Base-by-base conservation (phyloP, 2,113 vertebrate species). In the Scalopus aquaticus region DNA sequence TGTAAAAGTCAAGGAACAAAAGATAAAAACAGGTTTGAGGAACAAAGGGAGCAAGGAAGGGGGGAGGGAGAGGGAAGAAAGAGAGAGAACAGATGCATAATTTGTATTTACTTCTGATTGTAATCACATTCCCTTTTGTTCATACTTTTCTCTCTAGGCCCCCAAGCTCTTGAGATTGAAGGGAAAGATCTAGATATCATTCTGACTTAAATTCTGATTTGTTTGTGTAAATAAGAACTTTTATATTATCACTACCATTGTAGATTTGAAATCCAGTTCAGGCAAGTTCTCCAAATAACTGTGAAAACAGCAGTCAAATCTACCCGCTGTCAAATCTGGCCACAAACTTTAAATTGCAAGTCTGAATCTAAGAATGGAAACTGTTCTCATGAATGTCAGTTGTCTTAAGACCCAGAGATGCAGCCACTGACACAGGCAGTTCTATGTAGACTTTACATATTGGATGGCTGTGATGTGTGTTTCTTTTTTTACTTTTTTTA, bases 1-100 rank as follows among this genome's bases (percentile, higher is more conserved):
- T 77, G 32, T 69, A 70, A 60, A 79, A 74, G 42, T 42, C 64
- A 73, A 69, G 93, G 32, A 22, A 58, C 86, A 67, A 96, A 83
- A 42, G 49, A 44, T 35, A 58, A 90, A 72, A 77, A 64, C 65
- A n/a, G 49, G 5, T 72, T 88, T 80, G 35, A 78, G 28, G 83
- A 54, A 64, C n/a, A 30, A 78, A 49, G 5, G 44, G 24, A 62
- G 30, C n/a, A 19, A 46, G 13, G 3, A 17, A n/a, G 49, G 19
- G 35, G 44, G 54, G 32, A 56, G 60, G 39, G 54, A 60, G 2
- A 49, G 30, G 42, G 32, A 3, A 5, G 9, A 30, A 49, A 28
- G 17, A 26, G 19, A 19, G 32, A 62, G 44, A 32, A 5, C 9
- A 49, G 9, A 42, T 0, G 10, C 2, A 13, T 9, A 8, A 15